Conservation (phyloP, 1,140 invertebrate species). For the Drosophila setifemur region DNA sequence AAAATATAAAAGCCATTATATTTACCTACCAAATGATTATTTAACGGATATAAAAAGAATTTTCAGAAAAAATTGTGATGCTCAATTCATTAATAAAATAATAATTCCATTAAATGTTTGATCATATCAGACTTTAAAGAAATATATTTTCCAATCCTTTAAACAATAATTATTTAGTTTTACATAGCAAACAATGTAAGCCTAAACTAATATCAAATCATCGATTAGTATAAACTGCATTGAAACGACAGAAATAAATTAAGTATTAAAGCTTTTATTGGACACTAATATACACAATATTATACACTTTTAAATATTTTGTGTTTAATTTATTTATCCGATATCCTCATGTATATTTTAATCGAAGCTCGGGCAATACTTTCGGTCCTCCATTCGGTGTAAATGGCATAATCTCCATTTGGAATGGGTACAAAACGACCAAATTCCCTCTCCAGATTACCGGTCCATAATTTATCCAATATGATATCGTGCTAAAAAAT, state of each 20-base stretch:
- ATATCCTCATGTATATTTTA: slow-evolving; percentile 4
- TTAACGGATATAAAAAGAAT: too few species aligned
- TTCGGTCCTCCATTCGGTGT: background rate
- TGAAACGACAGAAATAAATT: background rate
- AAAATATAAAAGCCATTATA: background rate
- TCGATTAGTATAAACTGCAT: background rate
- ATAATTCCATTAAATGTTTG: too few species aligned
- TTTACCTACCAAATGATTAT: too few species aligned
- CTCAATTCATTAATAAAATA: too few species aligned
- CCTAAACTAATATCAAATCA: too few species aligned
- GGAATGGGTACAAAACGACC: slow-evolving; percentile 1
- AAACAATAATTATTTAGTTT: background rate
- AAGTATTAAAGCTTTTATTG: background rate
- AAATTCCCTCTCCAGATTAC: slow-evolving; percentile 12
- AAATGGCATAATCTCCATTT: slow-evolving; percentile 32
- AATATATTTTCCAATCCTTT: too few species aligned
- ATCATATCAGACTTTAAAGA: too few species aligned
- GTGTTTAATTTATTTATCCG: background rate
- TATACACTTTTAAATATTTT: too few species aligned
- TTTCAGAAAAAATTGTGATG: too few species aligned
- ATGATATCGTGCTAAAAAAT: slow-evolving; percentile 35
- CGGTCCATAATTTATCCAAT: slow-evolving; percentile 22
- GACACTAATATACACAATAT: too few species aligned
- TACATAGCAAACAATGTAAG: too few species aligned
- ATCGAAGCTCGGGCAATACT: background rate